Evolutionary conservation across 2,888 invertebrate genomes (phyloP), one percentile per base, ranked within the genome.

Genomic region (Hermodice carunculata): DNA sequence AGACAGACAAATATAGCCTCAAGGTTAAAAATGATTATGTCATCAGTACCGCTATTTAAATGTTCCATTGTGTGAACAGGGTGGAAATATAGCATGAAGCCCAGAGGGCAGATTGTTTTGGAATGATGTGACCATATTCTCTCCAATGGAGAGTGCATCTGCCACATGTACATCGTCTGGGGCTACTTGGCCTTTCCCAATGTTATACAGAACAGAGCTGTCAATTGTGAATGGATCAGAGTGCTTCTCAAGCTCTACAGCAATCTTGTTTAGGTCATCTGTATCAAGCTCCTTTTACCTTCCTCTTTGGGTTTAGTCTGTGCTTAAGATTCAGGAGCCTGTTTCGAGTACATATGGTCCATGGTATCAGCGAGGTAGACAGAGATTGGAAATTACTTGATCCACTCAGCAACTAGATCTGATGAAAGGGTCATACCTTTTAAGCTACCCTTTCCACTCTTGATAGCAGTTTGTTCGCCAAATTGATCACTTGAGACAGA

Each of bases 161-260:
- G 37, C 4, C n/a, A 46, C 58, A 58, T 58, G 44, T 17, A 58
- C 58, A 19, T 58, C 46, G 19, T 46, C 28, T 28, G 58, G 32
- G 26, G 46, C 44, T 28, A 58, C 3, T 19, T 46, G 46, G 26
- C 58, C 58, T 28, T 44, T 46, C 22, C 44, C 44, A 37, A 37
- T 54, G 37, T 54, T 58, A 29, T 58, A 58, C n/a, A 58, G 29
- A 26, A 28, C n/a, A 24, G 14, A 2, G 34, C 11, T 8, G 17
- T 58, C 17, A 17, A 8, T 26, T 58, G 17, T 19, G 17, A 46
- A 32, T 43, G 44, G n/a, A 24, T 54, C 37, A 19, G 54, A 54
- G 17, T 37, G 32, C 22, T 54, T 54, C n/a, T 28, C 14, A 19
- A 58, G 17, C 32, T 58, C 58, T 46, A 3, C 46, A 29, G 17